phyloP scores from a whole-genome alignment of 1,140 invertebrate species.

The Bombus superbus region DNA sequence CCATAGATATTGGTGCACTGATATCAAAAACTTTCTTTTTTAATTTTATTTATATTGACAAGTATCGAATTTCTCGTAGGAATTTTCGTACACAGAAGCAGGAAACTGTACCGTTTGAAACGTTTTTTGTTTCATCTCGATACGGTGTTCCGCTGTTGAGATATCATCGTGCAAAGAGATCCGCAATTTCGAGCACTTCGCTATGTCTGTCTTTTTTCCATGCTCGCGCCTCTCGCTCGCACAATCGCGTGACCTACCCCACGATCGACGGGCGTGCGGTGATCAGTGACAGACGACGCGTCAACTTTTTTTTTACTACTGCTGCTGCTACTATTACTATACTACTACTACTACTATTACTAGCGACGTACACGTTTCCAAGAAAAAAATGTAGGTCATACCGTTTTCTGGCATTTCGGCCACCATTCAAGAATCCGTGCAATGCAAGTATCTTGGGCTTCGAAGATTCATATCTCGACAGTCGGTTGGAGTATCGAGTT shows the following conservation, averaged over 20 bases:
- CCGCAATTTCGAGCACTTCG: background rate
- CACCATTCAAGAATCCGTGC: background rate
- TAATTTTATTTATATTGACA: no score
- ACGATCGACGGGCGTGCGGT: background rate
- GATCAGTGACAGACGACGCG: background rate
- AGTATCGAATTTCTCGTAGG: background rate
- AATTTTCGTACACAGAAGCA: background rate
- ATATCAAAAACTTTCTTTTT: no score
- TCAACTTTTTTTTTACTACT: background rate
- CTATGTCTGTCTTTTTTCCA: background rate
- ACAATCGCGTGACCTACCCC: background rate
- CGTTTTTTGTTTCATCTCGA: background rate
- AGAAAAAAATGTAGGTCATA: background rate
- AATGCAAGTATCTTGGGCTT: background rate
- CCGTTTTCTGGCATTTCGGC: background rate
- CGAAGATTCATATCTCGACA: background rate
- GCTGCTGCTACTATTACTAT: background rate
- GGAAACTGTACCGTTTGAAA: background rate
- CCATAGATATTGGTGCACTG: no score
- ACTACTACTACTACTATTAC: background rate
- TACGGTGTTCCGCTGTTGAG: background rate
- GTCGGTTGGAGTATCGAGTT: background rate
- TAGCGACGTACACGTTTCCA: background rate
- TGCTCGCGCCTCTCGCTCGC: background rate
- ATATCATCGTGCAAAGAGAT: constrained; percentile 1